Percentiles rank a stretch among this genome's conserved stretches.
Evolutionary conservation across 2,113 vertebrate species (phyloP).

Genomic region (Prietella phreatophila): DNA sequence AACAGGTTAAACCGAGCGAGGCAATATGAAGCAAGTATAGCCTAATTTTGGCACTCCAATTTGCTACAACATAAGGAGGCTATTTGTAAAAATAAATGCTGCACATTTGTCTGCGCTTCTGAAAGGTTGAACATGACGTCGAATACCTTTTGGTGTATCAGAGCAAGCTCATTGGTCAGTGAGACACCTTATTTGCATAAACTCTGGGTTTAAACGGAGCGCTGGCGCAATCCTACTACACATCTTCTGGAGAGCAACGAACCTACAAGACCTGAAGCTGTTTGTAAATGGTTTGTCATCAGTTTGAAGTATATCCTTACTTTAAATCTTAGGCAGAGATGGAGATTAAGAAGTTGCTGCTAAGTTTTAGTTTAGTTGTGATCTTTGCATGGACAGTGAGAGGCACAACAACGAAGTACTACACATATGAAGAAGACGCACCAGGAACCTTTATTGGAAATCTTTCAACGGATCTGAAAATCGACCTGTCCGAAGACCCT

Average conservation of each 20-base stretch:
- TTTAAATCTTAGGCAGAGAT: slow-evolving; percentile 19
- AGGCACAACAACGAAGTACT: slow-evolving; percentile 66
- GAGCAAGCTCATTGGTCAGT: slow-evolving; percentile 67
- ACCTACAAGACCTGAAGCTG: not conserved
- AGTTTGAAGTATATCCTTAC: not conserved
- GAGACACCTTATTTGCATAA: slow-evolving; percentile 43
- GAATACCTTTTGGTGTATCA: slow-evolving; percentile 61
- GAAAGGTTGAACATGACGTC: slow-evolving; percentile 14
- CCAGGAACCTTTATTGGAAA: slow-evolving; percentile 67
- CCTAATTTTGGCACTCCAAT: not conserved
- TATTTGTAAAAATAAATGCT: slow-evolving; percentile 23
- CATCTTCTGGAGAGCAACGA: slow-evolving; percentile 51
- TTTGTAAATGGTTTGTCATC: slow-evolving; percentile 19
- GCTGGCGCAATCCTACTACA: slow-evolving; percentile 19
- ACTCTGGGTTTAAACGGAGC: slow-evolving; percentile 53
- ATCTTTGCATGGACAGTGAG: slow-evolving; percentile 40
- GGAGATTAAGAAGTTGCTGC: slow-evolving; percentile 16
- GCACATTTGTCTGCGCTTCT: slow-evolving; percentile 28
- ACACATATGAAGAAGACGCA: slow-evolving; percentile 68
- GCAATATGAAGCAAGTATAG: not conserved
- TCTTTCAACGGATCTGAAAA: slow-evolving; percentile 63
- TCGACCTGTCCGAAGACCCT: slow-evolving; percentile 60
- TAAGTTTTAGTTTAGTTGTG: slow-evolving; percentile 46
- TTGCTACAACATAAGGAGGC: slow-evolving; percentile 27
- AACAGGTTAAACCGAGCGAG: not conserved